Percentiles rank a stretch among this genome's conserved stretches.
Conservation (phyloP, 2,888 invertebrate genomes). For the Cheilosia grossa region DNA sequence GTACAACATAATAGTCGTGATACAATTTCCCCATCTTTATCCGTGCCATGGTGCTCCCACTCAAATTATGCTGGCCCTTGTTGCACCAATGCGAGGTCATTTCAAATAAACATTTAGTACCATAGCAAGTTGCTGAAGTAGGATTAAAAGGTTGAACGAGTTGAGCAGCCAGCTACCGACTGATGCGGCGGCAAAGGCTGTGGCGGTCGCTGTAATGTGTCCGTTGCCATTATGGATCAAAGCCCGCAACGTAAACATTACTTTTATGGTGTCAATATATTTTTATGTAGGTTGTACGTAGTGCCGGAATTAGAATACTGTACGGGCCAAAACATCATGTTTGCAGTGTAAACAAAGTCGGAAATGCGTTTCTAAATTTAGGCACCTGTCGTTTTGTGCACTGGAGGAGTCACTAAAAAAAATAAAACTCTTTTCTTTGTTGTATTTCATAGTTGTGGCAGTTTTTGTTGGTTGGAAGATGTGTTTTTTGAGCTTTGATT, state of each 20-base stretch:
- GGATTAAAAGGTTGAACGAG: slow-evolving; percentile 10
- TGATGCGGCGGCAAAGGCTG: slow-evolving; percentile 22
- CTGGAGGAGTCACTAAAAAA: slow-evolving; percentile 7
- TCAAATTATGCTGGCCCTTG: slow-evolving; percentile 15
- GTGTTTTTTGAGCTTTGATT: too few relatives aligned
- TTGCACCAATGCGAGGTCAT: slow-evolving; percentile 52
- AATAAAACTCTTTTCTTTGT: neutral
- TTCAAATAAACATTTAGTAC: slow-evolving; percentile 63
- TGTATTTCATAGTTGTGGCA: neutral
- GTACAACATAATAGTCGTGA: slow-evolving; percentile 42
- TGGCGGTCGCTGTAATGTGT: slow-evolving; percentile 59
- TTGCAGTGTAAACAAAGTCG: slow-evolving; percentile 45
- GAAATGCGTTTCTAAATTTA: slow-evolving; percentile 60
- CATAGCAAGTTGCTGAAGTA: slow-evolving; percentile 14
- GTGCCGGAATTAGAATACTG: slow-evolving; percentile 62
- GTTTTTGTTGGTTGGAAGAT: neutral
- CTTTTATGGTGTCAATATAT: slow-evolving; percentile 71
- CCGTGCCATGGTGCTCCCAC: slow-evolving; percentile 15
- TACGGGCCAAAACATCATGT: slow-evolving; percentile 44
- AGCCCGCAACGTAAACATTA: slow-evolving; percentile 71
- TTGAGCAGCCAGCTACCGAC: slow-evolving; percentile 11
- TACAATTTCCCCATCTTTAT: slow-evolving; percentile 49
- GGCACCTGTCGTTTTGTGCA: slow-evolving; percentile 51
- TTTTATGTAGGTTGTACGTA: slow-evolving; percentile 66
- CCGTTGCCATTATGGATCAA: slow-evolving; percentile 71